These are phyloP conservation scores for Dendrolimus kikuchii DNA, from an alignment of 1,140 invertebrate species.

Conservation along the genomic window DNA sequence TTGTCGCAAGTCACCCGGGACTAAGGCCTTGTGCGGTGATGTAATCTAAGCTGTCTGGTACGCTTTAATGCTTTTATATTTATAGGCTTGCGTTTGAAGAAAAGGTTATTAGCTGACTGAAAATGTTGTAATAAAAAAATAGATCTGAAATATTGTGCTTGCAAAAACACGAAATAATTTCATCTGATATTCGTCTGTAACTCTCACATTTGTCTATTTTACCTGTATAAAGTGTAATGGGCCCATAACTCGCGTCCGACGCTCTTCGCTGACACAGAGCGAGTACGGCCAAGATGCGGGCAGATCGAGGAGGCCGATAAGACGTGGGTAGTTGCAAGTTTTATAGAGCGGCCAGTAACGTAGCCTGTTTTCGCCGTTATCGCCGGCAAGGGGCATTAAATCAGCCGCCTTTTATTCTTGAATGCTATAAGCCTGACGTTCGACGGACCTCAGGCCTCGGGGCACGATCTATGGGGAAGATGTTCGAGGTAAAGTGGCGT, in stretches of 20 bases:
- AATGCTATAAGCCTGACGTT: slow-evolving; percentile 23
- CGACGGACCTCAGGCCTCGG: background rate
- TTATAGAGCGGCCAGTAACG: slow-evolving; percentile 44
- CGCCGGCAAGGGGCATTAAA: slow-evolving; percentile 42
- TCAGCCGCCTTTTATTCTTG: slow-evolving; percentile 48
- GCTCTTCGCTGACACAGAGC: slow-evolving; percentile 36
- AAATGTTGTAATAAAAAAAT: too few relatives aligned
- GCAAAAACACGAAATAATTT: too few relatives aligned
- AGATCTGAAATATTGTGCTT: too few relatives aligned
- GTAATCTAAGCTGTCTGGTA: slow-evolving; percentile 21
- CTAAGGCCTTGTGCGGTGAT: slow-evolving; percentile 16
- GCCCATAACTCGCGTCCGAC: slow-evolving; percentile 46
- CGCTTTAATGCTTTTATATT: slow-evolving; percentile 8
- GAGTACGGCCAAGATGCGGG: slow-evolving; percentile 45
- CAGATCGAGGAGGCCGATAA: slow-evolving; percentile 44
- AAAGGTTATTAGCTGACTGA: too few relatives aligned
- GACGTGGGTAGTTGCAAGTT: slow-evolving; percentile 49
- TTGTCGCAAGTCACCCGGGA: slow-evolving; percentile 22
- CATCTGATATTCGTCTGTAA: too few relatives aligned
- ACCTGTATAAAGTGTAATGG: slow-evolving; percentile 40
- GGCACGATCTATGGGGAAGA: slow-evolving; percentile 7
- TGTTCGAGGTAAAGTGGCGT: slow-evolving; percentile 3
- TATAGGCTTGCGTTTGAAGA: background rate
- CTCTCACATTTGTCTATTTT: too few relatives aligned
- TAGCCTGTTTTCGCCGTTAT: slow-evolving; percentile 48